A percentile compares a stretch with the other conserved stretches of the same genome.
These are phyloP conservation scores for Scrobipalpa costella DNA, from an alignment of 2,888 invertebrate species.

Conservation along the genomic window DNA sequence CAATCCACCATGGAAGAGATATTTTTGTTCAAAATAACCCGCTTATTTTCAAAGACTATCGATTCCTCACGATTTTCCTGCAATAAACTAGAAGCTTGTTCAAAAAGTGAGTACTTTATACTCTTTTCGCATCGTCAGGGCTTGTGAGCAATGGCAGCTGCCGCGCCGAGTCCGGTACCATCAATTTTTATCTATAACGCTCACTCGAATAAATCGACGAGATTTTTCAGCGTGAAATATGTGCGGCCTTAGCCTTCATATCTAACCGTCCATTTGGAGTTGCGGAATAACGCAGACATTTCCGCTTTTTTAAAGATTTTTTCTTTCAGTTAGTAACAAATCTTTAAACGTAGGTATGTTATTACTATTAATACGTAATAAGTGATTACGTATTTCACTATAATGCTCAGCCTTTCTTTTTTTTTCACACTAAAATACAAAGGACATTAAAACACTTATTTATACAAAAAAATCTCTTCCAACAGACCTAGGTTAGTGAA, in stretches of 20 bases:
- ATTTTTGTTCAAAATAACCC: no score
- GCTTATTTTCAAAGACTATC: not conserved
- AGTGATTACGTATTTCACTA: no score
- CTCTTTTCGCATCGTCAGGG: not conserved
- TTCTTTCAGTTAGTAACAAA: not conserved
- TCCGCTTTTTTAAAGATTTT: no score
- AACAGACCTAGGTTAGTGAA: no score
- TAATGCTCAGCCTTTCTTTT: no score
- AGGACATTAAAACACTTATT: no score
- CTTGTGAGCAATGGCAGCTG: constrained; percentile 9
- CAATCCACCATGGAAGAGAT: no score
- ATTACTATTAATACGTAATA: no score
- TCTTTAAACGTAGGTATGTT: no score
- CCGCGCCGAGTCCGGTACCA: constrained; percentile 3
- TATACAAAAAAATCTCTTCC: no score
- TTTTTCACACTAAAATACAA: no score
- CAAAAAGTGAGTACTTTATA: not conserved
- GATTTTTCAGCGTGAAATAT: constrained; percentile 2
- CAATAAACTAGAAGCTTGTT: not conserved
- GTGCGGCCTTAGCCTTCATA: not conserved
- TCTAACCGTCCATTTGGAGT: not conserved
- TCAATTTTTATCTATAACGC: constrained; percentile 17
- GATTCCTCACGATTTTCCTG: not conserved
- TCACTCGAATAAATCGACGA: constrained; percentile 14
- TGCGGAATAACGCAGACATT: not conserved